Percentiles rank a stretch among this genome's conserved stretches.
Conservation (phyloP, 2,797 vertebrate genomes). For the Simalia tracyae region DNA sequence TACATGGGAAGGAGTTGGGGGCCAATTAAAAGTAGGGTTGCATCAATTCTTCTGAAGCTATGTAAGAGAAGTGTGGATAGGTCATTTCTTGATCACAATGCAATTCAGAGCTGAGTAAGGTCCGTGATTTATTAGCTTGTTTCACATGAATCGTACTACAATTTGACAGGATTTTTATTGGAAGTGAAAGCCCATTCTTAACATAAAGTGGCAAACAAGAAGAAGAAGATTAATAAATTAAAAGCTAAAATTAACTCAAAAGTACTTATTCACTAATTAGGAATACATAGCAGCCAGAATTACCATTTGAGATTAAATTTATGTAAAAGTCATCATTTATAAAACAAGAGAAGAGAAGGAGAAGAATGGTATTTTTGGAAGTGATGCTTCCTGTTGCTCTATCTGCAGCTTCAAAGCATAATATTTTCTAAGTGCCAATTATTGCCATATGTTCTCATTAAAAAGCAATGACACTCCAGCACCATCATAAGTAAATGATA, state of each 20-base stretch:
- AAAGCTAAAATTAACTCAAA: slow-evolving; percentile 19
- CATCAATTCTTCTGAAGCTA: not conserved
- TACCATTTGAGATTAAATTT: slow-evolving; percentile 7
- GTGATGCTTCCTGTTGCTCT: slow-evolving; percentile 8
- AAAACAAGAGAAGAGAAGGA: not conserved
- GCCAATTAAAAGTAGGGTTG: not conserved
- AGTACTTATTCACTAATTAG: not conserved
- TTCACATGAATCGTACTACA: not conserved
- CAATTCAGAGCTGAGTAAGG: not conserved
- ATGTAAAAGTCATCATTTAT: not conserved
- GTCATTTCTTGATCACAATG: not conserved
- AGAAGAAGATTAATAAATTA: not conserved
- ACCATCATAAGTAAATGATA: slow-evolving; percentile 9
- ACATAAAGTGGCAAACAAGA: not conserved
- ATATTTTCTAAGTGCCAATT: slow-evolving; percentile 33
- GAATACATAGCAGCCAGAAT: not conserved
- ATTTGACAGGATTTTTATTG: not conserved
- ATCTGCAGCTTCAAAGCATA: slow-evolving; percentile 14
- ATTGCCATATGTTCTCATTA: slow-evolving; percentile 28
- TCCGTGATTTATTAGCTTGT: slow-evolving; percentile 14
- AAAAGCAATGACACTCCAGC: slow-evolving; percentile 11
- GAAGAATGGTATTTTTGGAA: not conserved
- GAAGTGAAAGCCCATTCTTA: slow-evolving; percentile 14
- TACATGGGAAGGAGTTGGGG: too few species aligned
- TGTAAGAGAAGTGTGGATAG: too few species aligned